Evolutionary conservation across 1,140 invertebrate species (phyloP).

Genomic region (Eriocheir sinensis): DNA sequence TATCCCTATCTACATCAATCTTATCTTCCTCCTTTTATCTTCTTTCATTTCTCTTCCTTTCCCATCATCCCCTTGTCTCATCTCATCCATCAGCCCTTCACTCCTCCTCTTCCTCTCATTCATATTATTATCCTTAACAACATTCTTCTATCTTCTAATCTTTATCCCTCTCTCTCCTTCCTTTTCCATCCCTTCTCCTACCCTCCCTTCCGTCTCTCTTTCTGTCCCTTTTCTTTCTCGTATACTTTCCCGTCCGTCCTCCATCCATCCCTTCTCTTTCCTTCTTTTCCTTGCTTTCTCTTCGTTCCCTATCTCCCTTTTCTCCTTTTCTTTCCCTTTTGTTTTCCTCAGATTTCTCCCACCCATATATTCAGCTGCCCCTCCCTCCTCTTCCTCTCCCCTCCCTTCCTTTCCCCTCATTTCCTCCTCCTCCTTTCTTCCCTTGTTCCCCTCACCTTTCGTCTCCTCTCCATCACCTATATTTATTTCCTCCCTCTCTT

Average conservation of each 20-base stretch:
- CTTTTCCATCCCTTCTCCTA: too few species aligned
- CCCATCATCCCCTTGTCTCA: not conserved
- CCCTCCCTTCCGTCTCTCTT: too few species aligned
- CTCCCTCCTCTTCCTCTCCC: not conserved
- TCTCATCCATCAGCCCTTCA: not conserved
- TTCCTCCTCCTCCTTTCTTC: too few species aligned
- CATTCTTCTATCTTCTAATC: too few species aligned
- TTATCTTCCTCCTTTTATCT: not conserved
- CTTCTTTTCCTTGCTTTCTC: not conserved
- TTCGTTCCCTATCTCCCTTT: not conserved
- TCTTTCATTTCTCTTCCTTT: not conserved
- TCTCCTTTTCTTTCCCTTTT: too few species aligned
- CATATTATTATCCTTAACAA: too few species aligned
- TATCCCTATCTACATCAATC: not conserved
- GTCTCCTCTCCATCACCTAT: not conserved
- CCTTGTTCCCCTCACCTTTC: too few species aligned
- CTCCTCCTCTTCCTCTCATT: too few species aligned
- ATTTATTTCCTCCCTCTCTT: not conserved
- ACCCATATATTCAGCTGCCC: too few species aligned
- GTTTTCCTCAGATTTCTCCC: not conserved
- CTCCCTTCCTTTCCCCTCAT: not conserved
- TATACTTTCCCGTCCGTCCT: too few species aligned
- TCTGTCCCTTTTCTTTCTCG: too few species aligned
- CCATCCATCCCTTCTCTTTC: not conserved
- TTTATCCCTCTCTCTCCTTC: too few species aligned